Conservation (phyloP, 2,113 vertebrate genomes). For the Equus przewalskii region DNA sequence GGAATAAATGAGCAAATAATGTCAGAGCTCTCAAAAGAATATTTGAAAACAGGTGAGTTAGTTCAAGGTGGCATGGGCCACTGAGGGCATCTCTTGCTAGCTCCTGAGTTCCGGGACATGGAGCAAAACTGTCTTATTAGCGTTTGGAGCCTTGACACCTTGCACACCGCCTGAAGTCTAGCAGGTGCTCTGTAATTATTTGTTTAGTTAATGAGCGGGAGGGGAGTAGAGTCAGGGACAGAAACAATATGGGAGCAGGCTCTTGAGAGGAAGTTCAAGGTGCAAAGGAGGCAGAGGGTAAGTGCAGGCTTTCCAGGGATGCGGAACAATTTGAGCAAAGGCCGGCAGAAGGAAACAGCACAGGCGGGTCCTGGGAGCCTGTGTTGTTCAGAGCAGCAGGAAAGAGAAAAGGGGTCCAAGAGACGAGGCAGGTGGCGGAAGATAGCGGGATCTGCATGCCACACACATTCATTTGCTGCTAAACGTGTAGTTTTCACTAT, state of each 20-base stretch:
- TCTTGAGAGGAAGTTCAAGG: not conserved
- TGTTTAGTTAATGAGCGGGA: not conserved
- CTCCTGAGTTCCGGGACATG: accelerated
- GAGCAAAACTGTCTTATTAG: not conserved
- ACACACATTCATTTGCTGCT: not conserved
- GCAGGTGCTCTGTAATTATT: not conserved
- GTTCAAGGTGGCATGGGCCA: accelerated
- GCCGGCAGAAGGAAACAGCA: accelerated
- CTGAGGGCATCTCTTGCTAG: not conserved
- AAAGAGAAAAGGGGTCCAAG: too few relatives aligned
- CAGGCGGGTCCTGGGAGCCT: not conserved
- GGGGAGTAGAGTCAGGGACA: not conserved
- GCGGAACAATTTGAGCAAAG: not conserved
- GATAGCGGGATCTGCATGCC: accelerated
- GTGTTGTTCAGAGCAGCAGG: not conserved
- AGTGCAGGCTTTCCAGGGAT: not conserved
- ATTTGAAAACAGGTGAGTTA: not conserved
- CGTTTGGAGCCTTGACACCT: accelerated
- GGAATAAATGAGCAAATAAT: accelerated
- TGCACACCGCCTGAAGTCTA: not conserved
- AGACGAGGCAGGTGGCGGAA: not conserved
- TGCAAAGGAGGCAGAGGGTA: not conserved
- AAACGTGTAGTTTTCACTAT: constrained; percentile 40
- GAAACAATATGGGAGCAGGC: not conserved
- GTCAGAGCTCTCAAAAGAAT: not conserved